phyloP scores from a whole-genome alignment of 2,113 vertebrate genomes.

The Rana temporaria region DNA sequence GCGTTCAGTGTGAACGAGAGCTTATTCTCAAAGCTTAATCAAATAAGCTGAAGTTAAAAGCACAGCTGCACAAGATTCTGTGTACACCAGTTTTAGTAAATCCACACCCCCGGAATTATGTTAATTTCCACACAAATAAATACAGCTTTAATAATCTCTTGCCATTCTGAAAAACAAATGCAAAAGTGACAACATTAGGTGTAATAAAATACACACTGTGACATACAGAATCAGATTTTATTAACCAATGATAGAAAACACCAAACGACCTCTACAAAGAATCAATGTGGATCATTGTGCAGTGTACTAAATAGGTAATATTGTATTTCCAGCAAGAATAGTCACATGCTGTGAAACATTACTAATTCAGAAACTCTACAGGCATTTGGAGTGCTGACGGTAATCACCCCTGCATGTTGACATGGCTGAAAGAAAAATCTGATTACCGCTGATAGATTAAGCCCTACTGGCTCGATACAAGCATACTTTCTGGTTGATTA shows the following conservation, averaged over 20 bases:
- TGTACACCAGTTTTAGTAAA: too few species aligned
- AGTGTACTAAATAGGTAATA: not conserved
- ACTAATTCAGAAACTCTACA: constrained; percentile 24
- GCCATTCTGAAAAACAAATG: constrained; percentile 9
- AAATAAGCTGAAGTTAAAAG: too few species aligned
- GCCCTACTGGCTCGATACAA: too few species aligned
- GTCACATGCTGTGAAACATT: not conserved
- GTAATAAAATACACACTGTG: constrained; percentile 39
- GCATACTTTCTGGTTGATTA: not conserved
- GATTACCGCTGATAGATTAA: not conserved
- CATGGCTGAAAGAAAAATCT: not conserved
- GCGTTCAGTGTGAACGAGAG: too few species aligned
- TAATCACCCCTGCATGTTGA: not conserved
- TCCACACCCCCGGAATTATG: too few species aligned
- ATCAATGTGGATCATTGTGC: not conserved
- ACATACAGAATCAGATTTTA: not conserved
- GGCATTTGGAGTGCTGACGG: not conserved
- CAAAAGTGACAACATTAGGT: constrained; percentile 13
- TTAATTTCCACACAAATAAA: not conserved
- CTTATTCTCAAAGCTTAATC: too few species aligned
- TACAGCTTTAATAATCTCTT: constrained; percentile 3
- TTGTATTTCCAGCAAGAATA: not conserved
- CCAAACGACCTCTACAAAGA: not conserved
- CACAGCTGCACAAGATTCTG: too few species aligned
- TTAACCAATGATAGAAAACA: constrained; percentile 8